phyloP scores from a whole-genome alignment of 2,888 invertebrate genomes.

The Globia sparganii region DNA sequence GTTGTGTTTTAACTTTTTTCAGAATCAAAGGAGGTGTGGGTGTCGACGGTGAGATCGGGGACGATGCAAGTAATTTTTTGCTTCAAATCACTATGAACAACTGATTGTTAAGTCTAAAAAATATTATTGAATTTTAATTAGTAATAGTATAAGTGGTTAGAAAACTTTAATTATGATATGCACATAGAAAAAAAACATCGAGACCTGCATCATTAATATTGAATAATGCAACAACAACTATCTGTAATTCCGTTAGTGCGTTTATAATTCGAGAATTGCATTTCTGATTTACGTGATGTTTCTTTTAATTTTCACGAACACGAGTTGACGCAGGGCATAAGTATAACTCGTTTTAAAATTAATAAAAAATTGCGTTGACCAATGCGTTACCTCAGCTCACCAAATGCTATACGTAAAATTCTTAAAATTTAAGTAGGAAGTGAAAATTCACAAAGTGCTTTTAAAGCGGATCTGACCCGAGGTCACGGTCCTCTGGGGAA shows the following conservation, averaged over 20 bases:
- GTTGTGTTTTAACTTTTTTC: neutral
- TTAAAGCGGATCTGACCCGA: slow-evolving; percentile 31
- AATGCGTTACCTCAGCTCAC: too few species aligned
- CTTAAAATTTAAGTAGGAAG: slow-evolving; percentile 32
- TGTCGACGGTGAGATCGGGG: neutral
- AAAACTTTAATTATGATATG: too few species aligned
- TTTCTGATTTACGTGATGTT: neutral
- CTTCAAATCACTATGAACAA: too few species aligned
- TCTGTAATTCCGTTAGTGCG: neutral
- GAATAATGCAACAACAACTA: neutral
- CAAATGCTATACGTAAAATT: slow-evolving; percentile 13
- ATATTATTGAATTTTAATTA: too few species aligned
- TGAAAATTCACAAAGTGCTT: slow-evolving; percentile 56
- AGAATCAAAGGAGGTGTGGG: neutral
- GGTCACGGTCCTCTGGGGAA: slow-evolving; percentile 41
- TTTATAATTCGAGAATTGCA: neutral
- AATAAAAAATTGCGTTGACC: neutral
- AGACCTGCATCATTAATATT: neutral
- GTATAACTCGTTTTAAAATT: too few species aligned
- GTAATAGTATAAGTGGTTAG: too few species aligned
- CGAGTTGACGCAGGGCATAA: too few species aligned
- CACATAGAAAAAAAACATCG: neutral
- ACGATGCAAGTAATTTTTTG: too few species aligned
- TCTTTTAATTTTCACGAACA: too few species aligned
- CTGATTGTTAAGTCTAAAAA: too few species aligned